Conservation (phyloP, 2,113 vertebrate species). For the Enhydra lutris region DNA sequence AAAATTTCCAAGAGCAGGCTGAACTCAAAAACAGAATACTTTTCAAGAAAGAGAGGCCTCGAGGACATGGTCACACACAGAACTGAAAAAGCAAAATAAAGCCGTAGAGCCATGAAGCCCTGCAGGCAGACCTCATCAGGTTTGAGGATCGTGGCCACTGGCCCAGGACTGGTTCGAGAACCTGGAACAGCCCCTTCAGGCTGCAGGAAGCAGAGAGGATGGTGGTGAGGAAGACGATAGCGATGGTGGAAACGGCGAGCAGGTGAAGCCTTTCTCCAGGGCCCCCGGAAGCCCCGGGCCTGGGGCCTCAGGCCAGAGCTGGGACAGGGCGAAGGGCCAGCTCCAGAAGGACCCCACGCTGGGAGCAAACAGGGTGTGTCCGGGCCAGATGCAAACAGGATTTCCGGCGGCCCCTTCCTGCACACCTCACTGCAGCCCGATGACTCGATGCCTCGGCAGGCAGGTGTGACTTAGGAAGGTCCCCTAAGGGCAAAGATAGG, state of each 20-base stretch:
- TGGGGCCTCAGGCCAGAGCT: not conserved
- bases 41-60: not conserved
- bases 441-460: not conserved
- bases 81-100: not conserved
- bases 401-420: not conserved
- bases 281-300: not conserved
- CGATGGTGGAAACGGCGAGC: not conserved
- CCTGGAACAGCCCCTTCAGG: not conserved
- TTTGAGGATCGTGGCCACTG: not conserved
- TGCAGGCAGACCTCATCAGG: rapidly evolving
- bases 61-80: not conserved
- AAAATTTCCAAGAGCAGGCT: not conserved
- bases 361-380: not conserved
- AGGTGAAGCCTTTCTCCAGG: no score
- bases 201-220: not conserved
- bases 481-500: not conserved
- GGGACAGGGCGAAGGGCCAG: no score
- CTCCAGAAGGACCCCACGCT: not conserved
- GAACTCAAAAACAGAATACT: not conserved
- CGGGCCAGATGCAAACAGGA: not conserved
- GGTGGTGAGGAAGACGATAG: not conserved
- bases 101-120: not conserved
- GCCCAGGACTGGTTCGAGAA: not conserved
- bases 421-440: not conserved
- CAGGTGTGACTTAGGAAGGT: not conserved